Base-by-base conservation (phyloP, 2,113 vertebrate genomes). In the Ctenomys sociabilis region DNA sequence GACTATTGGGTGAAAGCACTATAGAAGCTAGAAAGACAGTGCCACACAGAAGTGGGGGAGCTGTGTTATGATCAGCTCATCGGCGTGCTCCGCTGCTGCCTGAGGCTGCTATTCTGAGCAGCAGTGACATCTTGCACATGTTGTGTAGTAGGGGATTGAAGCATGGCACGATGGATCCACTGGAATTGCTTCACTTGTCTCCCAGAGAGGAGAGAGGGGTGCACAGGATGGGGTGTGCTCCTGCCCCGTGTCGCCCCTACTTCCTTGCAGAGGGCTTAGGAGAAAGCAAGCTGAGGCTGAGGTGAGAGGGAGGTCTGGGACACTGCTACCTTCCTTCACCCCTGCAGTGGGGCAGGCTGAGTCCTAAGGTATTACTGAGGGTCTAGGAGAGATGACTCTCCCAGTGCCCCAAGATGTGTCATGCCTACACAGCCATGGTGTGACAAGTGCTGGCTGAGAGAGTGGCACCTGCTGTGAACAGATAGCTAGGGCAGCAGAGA, bases 21-120 rank as follows among this genome's bases (percentile, higher is more conserved):
- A 8, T 54, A n/a, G n/a, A 68, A 72, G 83, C 90, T 83, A 28
- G 96, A 93, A 83, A 28, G 96, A 93, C 94, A 94, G 92, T 4
- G 19, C 84, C 89, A 10, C 52, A 64, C 66, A 85, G 59, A 91
- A 93, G 43, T 61, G 57, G 80, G 54, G 91, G 87, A 84, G 90
- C 37, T 26, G 78, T 85, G 85, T 85, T 84, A 43, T 85, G 30
- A 77, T 68, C 81, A 57, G 13, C 22, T 87, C 52, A 54, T 37
- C 77, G 64, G 24, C 35, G 40, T 93, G 95, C 88, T 73, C 94
- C 61, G 85, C 87, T 83, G 95, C 88, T 73, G 96, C 93, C 61
- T 77, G 22, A 78, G 78, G 94, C 91, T 61, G 37, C 88, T 85
- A 61, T 82, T 83, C 95, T 85, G 32, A 93, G 13, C 64, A 93